These are phyloP conservation scores for Malacoraja senta DNA, from an alignment of 2,797 vertebrate genomes.

Conservation along the genomic window DNA sequence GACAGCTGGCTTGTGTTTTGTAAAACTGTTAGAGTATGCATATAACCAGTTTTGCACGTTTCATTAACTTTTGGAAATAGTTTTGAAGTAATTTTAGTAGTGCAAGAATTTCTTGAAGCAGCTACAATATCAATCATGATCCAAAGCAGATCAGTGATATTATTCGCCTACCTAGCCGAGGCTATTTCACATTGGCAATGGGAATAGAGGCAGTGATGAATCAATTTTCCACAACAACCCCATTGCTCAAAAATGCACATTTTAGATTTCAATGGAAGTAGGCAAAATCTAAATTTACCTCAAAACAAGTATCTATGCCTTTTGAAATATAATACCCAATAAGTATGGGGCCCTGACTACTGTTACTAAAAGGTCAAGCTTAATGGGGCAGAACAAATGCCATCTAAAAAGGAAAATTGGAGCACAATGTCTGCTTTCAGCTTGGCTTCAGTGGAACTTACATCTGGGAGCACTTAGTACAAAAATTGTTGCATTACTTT, in stretches of 20 bases:
- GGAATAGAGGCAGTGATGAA: neutral
- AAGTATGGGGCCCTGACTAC: neutral
- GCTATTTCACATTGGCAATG: neutral
- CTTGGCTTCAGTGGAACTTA: neutral
- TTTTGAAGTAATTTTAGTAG: no score
- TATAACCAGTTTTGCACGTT: no score
- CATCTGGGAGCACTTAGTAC: conserved; percentile 19
- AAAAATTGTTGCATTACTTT: neutral
- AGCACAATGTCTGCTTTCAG: neutral
- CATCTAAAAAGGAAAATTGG: neutral
- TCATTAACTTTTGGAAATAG: no score
- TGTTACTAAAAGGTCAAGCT: neutral
- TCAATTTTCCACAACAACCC: neutral
- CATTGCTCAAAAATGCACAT: neutral
- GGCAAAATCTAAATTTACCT: neutral
- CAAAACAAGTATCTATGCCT: neutral
- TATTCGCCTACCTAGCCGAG: neutral
- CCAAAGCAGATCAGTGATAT: neutral
- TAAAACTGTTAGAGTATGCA: no score
- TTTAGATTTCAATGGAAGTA: neutral
- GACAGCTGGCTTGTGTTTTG: neutral
- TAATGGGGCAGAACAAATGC: neutral
- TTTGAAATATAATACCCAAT: conserved; percentile 4
- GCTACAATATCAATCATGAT: neutral
- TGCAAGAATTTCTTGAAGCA: neutral